Base-by-base conservation (phyloP, 2,113 vertebrate genomes). In the Phycodurus eques region DNA sequence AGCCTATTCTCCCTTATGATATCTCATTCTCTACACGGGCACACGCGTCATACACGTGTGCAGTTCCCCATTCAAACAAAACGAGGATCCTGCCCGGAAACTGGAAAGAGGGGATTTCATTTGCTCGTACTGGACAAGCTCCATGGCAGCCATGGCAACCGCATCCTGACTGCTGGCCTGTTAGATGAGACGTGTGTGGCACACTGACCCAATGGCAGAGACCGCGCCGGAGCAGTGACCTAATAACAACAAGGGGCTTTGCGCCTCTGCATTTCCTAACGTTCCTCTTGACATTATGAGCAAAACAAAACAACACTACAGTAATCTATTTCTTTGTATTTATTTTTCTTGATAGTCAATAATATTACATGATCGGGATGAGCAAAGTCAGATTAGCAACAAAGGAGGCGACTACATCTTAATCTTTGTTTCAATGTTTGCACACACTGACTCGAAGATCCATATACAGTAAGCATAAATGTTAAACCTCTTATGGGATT, bases 81-180 rank as follows among this genome's bases (percentile, higher is more conserved):
- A 71, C 70, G 59, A 71, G 79, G 88, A 88, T 84, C 81, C 88
- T 92, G 90, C 91, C 89, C 80, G 74, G 88, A 91, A 87, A 93
- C 85, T 70, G 67, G 70, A 82, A 81, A 74, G 79, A 65, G 67
- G 70, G 67, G 74, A 79, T 84, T 88, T 85, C 67, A 82, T 86
- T 85, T 71, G 72, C 77, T 85, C 78, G 72, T 79, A 80, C 73
- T 84, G 87, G 86, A 84, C 82, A 68, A 67, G 74, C 79, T 86
- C 86, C 84, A 85, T 89, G 78, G 88, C 87, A 90, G 90, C 90
- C 44, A 84, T 89, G 80, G 89, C 86, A 90, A 91, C 88, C 42
- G 14, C 78, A 80, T 88, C 79, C 73, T 71, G 79, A 77, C 67
- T 57, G 68, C 27, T 31, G 83, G 83, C 82, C 89, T 90, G 85